A percentile compares a stretch with the other conserved stretches of the same genome.
Evolutionary conservation across 2,888 invertebrate species (phyloP).

Genomic region (Melieria picta): DNA sequence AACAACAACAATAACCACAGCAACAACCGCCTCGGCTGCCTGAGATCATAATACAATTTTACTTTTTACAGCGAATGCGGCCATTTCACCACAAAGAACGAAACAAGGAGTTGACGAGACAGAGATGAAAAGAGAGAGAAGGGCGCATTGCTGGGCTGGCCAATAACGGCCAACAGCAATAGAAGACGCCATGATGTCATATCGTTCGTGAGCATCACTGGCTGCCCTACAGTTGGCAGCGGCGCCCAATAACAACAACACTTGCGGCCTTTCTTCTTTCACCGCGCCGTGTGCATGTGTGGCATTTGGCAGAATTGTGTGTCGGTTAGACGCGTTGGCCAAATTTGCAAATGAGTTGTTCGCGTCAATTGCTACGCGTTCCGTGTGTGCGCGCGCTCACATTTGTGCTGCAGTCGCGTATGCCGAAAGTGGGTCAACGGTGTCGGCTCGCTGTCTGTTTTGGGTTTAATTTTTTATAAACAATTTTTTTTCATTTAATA

Average conservation of each 20-base stretch:
- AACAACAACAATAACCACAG: constrained; percentile 10
- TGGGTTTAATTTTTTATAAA: constrained; percentile 9
- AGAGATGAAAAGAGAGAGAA: too few species aligned
- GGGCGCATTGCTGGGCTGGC: too few species aligned
- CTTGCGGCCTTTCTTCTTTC: too few species aligned
- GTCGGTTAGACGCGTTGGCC: too few species aligned
- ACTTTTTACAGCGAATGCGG: constrained; percentile 29
- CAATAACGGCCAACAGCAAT: too few species aligned
- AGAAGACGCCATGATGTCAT: too few species aligned
- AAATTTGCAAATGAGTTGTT: too few species aligned
- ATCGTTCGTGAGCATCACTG: too few species aligned
- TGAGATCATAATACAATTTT: constrained; percentile 29
- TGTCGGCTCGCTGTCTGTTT: neutral
- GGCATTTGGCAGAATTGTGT: too few species aligned
- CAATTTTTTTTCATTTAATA: neutral
- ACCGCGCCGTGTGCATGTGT: neutral
- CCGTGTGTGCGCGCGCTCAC: neutral
- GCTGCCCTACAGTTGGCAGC: too few species aligned
- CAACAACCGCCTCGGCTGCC: constrained; percentile 11
- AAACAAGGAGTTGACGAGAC: neutral
- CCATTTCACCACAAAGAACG: constrained; percentile 24
- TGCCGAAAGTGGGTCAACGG: constrained; percentile 20
- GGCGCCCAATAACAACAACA: too few species aligned
- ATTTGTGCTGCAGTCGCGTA: neutral
- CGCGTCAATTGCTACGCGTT: too few species aligned